These are phyloP conservation scores for Sepioteuthis lessoniana DNA, from an alignment of 2,888 invertebrate genomes.

Conservation along the genomic window DNA sequence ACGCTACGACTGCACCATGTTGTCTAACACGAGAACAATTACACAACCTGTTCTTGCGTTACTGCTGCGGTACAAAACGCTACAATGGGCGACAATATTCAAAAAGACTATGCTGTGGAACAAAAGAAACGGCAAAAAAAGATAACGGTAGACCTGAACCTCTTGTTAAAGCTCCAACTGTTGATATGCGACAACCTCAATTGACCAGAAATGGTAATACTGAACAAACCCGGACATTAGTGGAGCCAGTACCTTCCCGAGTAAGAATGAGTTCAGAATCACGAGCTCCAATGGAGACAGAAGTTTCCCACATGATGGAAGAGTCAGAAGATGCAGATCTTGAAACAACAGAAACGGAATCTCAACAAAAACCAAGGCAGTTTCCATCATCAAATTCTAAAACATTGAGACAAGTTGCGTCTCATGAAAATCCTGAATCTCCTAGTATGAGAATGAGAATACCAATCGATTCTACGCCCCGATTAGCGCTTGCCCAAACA, in stretches of 20 bases:
- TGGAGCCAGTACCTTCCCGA: neutral
- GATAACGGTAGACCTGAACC: neutral
- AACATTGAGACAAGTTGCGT: too few relatives aligned
- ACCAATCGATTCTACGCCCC: neutral
- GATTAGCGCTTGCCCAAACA: too few relatives aligned
- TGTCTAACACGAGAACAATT: neutral
- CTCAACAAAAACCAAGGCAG: neutral
- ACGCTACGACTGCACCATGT: neutral
- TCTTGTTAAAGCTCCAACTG: neutral
- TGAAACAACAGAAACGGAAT: neutral
- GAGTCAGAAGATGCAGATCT: neutral
- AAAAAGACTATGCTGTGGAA: neutral
- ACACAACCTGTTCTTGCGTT: neutral
- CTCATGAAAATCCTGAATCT: neutral
- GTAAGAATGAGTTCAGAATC: neutral
- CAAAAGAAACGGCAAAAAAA: neutral
- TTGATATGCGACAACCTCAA: neutral
- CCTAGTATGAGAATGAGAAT: neutral
- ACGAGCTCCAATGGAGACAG: neutral
- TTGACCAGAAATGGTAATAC: neutral
- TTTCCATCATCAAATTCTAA: neutral
- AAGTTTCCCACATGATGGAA: neutral
- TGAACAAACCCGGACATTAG: neutral
- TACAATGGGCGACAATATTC: neutral
- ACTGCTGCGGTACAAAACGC: neutral